phyloP scores from a whole-genome alignment of 2,113 vertebrate genomes.

The Potamarius usumacintae region DNA sequence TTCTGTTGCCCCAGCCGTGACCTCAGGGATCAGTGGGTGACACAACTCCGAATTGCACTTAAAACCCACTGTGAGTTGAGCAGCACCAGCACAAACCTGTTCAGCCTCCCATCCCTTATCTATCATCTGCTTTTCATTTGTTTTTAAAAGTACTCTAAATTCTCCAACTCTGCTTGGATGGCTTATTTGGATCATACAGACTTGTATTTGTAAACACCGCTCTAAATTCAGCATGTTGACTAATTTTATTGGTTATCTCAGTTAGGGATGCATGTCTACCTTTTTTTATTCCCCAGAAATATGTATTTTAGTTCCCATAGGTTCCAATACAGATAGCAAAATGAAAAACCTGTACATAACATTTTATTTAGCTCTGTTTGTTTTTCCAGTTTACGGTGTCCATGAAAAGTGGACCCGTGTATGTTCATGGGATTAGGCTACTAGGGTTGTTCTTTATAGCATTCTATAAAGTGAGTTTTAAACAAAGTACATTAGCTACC shows the following conservation, averaged over 20 bases:
- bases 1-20: slow-evolving; percentile 73
- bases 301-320: neutral
- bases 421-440: neutral
- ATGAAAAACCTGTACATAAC: neutral
- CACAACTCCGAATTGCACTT: slow-evolving; percentile 64
- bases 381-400: neutral
- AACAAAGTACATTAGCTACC: neutral
- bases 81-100: neutral
- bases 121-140: neutral
- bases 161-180: neutral
- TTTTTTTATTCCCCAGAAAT: neutral
- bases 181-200: neutral
- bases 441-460: neutral
- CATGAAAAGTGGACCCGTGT: neutral
- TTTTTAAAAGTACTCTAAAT: neutral
- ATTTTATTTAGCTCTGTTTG: neutral
- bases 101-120: neutral
- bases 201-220: neutral
- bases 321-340: neutral
- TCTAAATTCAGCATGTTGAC: neutral
- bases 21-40: slow-evolving; percentile 74
- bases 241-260: neutral
- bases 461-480: neutral
- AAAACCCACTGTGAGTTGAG: slow-evolving; percentile 70
- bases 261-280: neutral